These are phyloP conservation scores for Crioceris asparagi DNA, from an alignment of 2,888 invertebrate genomes.

Conservation along the genomic window DNA sequence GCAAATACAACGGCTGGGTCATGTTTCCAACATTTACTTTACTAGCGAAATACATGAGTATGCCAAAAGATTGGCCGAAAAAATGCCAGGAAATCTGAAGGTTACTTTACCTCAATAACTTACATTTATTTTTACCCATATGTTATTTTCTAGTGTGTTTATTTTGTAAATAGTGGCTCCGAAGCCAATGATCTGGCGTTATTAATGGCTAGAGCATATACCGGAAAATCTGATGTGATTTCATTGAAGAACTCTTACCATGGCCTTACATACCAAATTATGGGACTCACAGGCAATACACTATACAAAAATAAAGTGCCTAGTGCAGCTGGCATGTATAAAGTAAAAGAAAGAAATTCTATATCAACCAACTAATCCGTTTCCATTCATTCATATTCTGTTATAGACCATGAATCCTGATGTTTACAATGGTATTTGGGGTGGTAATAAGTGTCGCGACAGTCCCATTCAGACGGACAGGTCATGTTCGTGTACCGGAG, in stretches of 20 bases:
- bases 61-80: slow-evolving; percentile 66
- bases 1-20: slow-evolving; percentile 78
- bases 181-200: slow-evolving; percentile 96
- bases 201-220: slow-evolving; percentile 75
- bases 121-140: slow-evolving; percentile 1
- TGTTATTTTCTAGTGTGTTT: slow-evolving; percentile 56
- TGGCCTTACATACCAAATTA: slow-evolving; percentile 76
- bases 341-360: slow-evolving; percentile 55
- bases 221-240: slow-evolving; percentile 74
- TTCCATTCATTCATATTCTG: not conserved
- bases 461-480: slow-evolving; percentile 66
- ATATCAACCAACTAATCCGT: slow-evolving; percentile 10
- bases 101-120: slow-evolving; percentile 37
- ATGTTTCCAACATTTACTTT: slow-evolving; percentile 85
- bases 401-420: slow-evolving; percentile 80
- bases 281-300: slow-evolving; percentile 67
- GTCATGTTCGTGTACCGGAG: slow-evolving; percentile 51
- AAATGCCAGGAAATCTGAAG: slow-evolving; percentile 78
- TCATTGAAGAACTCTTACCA: slow-evolving; percentile 87
- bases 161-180: slow-evolving; percentile 92
- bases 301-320: slow-evolving; percentile 70
- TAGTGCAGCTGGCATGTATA: slow-evolving; percentile 59
- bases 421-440: slow-evolving; percentile 84
- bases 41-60: slow-evolving; percentile 88
- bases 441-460: slow-evolving; percentile 79